Evolutionary conservation across 2,113 vertebrate species (phyloP), one percentile per base, ranked within the genome.

Genomic region (Apteryx owenii): DNA sequence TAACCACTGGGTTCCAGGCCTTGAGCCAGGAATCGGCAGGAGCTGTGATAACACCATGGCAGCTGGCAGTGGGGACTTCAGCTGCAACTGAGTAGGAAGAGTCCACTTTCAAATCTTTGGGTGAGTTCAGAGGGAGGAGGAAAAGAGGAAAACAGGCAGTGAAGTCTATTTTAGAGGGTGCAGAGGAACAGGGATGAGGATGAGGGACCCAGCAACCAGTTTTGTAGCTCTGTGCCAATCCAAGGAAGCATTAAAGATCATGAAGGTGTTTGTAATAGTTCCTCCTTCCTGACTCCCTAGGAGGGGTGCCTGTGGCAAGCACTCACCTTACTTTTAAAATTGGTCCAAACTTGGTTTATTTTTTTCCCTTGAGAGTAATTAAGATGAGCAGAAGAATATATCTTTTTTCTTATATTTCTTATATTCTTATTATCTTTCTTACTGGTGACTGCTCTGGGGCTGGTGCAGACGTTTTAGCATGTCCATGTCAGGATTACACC

Each of bases 1-100:
- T 0, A 7, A 36, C 25, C 0, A 0, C 66, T 68, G 72, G 23
- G 33, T 28, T 22, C 8, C 1, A 3, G 18, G 26, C n/a, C 82
- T 83, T 88, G 80, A 85, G 29, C 50, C 17, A 23, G 44, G 76
- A 65, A 56, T 2, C 10, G 48, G 48, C 26, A 83, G 54, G n/a
- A 88, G 48, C 40, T 53, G 25, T 22, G 58, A 5, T 64, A 72
- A 85, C 6, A 65, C 12, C 1, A 0, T 53, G 51, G 20, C 40
- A 86, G 20, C 18, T 0, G 0, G 38, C 71, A 88, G 7, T 2
- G 0, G 5, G 5, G 46, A 54, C 14, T 58, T 81, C 40, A 58
- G 54, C 44, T 2, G 2, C 33, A 53, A 29, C 4, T 0, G 3
- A 44, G 25, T 29, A 12, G 62, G n/a, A 40, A 77, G 3, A 71